Evolutionary conservation across 2,888 invertebrate species (phyloP).

Genomic region (Periphyllus acericola): DNA sequence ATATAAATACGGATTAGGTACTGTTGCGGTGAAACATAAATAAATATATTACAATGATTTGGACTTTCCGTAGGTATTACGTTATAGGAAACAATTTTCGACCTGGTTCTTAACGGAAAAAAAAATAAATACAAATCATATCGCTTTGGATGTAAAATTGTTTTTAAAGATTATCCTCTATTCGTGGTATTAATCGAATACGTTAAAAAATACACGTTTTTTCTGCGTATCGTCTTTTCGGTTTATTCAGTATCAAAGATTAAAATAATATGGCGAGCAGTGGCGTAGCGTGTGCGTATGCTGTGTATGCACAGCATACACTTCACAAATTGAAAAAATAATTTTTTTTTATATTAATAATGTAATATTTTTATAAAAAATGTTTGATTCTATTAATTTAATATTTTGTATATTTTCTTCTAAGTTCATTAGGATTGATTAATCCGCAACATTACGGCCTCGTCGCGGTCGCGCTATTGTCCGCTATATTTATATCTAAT

Average conservation of each 20-base stretch:
- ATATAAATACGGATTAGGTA: slow-evolving; percentile 6
- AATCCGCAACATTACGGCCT: no score
- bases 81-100: background rate
- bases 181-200: background rate
- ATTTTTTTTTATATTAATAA: no score
- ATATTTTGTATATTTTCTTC: no score
- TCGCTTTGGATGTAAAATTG: background rate
- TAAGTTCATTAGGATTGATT: no score
- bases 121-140: background rate
- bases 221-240: background rate
- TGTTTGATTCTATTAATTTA: no score
- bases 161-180: background rate
- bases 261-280: background rate
- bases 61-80: background rate
- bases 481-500: no score
- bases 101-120: background rate
- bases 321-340: no score
- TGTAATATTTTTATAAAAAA: no score
- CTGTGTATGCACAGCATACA: no score
- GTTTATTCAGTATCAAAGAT: background rate
- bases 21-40: background rate
- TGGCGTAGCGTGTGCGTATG: no score
- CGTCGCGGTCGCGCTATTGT: no score
- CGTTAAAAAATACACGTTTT: background rate
- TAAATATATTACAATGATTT: slow-evolving; percentile 4